Base-by-base conservation (phyloP, 2,113 vertebrate species). In the Eulacestoma nigropectus region DNA sequence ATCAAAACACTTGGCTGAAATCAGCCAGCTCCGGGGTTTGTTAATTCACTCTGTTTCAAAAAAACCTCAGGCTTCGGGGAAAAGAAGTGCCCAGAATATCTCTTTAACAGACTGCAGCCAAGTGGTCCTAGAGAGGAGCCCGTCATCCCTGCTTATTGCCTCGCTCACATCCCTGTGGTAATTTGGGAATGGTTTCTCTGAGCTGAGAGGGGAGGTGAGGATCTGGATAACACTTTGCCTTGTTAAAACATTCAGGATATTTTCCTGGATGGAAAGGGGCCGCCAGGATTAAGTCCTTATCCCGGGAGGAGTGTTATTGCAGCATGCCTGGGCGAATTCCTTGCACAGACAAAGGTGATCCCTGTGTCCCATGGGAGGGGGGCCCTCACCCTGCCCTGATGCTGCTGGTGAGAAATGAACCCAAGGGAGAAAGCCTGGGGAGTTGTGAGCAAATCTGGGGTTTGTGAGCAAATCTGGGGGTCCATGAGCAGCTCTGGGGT, bases 1-100 rank as follows among this genome's bases (percentile, higher is more conserved):
- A 96, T 97, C 94, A 96, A 88, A 95, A 94, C 94, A 96, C 95
- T 96, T 93, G 75, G 86, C 87, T 92, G 86, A 94, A 92, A 96
- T 96, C 94, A 90, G 88, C 94, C 56, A 86, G 94, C 94, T 93
- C 83, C 1, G 16, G 50, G 80, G 57, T 90, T 93, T 92, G 72
- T 90, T 80, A 90, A 96, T 97, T 96, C 23, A 3, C 57, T 89
- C 90, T 63, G 83, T 88, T 96, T 90, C 72, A 90, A 73, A 91
- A 81, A 81, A 83, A 78, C 8, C 55, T 73, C 88, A 90, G 53
- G 68, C 75, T 93, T 73, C 4, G 1, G 84, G 82, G 62, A 0
- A 14, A 55, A 93, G 23, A 87, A 42, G 77, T 83, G 79, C 92
- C 94, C 65, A 19, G 90, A 97, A 95, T 94, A 90, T 84, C 65